Evolutionary conservation across 2,888 invertebrate genomes (phyloP), one percentile per base, ranked within the genome.

Genomic region (Cyaniris semiargus): DNA sequence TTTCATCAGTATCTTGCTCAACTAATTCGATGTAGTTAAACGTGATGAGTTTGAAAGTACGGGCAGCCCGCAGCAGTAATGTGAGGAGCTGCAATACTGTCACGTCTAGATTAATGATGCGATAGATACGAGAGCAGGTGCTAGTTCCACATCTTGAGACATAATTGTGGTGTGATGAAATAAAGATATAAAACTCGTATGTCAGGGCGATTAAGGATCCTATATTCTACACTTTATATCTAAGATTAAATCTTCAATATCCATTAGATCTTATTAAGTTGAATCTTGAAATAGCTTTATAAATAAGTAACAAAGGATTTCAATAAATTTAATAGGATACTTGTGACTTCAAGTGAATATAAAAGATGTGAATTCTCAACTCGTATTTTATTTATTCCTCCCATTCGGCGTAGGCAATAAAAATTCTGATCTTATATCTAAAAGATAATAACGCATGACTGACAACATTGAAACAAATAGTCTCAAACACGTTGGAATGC

Each of bases 51-150:
- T 87, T 88, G 88, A 88, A 86, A 84, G 80, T 79, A 79, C n/a
- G n/a, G n/a, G n/a, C n/a, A n/a, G n/a, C n/a, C 77, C 80, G 83
- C 82, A 83, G 85, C 89, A 88, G 87, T 87, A 88, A 66, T 66
- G 66, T 86, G 86, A 86, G 86, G 84, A 85, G 87, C 88, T 89
- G 88, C 89, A 90, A 90, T 87, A 88, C 83, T 83, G 87, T 87
- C 89, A 88, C 88, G 88, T 85, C 74, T 82, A 88, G 89, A 91
- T 90, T 88, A 88, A 91, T 88, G 88, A 86, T 82, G 85, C 84
- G 79, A 79, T 31, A 78, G 78, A 77, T 75, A 58, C 70, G 76
- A 76, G 15, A 76, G 15, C 74, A 74, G 74, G 74, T 74, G 74
- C 74, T 31, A 7, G 44, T 27, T 48, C 27, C 27, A 48, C 48